These are phyloP conservation scores for Cotesia typhae DNA, from an alignment of 1,140 invertebrate species.

Conservation along the genomic window DNA sequence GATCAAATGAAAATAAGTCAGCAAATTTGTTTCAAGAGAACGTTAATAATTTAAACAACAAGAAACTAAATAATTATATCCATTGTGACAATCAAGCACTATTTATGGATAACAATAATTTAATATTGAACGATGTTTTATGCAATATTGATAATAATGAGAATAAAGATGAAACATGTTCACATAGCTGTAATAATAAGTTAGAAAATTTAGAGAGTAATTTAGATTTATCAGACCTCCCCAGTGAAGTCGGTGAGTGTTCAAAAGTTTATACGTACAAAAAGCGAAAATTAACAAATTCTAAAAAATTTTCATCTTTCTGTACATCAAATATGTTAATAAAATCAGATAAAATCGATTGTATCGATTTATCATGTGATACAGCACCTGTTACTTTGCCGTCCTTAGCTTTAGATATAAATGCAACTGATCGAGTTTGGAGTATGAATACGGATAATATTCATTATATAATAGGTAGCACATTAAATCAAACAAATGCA, in stretches of 20 bases:
- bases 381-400: constrained; percentile 52
- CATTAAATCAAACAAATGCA: constrained; percentile 38
- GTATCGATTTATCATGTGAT: constrained; percentile 54
- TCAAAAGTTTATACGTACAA: constrained; percentile 49
- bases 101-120: no score
- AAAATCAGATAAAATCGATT: constrained; percentile 47
- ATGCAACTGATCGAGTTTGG: constrained; percentile 57
- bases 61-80: no score
- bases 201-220: not conserved
- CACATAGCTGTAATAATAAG: not conserved
- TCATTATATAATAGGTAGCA: constrained; percentile 49
- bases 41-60: no score
- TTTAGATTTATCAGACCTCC: constrained; percentile 47
- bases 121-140: no score
- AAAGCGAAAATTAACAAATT: constrained; percentile 36
- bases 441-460: constrained; percentile 55
- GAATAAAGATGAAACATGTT: not conserved
- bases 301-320: constrained; percentile 11
- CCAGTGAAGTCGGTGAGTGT: constrained; percentile 55
- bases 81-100: not conserved
- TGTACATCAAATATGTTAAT: constrained; percentile 39
- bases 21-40: no score
- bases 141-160: not conserved
- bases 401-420: constrained; percentile 51
- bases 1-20: constrained; percentile 13